phyloP scores from a whole-genome alignment of 2,888 invertebrate genomes.

The Drosophila subsilvestris region DNA sequence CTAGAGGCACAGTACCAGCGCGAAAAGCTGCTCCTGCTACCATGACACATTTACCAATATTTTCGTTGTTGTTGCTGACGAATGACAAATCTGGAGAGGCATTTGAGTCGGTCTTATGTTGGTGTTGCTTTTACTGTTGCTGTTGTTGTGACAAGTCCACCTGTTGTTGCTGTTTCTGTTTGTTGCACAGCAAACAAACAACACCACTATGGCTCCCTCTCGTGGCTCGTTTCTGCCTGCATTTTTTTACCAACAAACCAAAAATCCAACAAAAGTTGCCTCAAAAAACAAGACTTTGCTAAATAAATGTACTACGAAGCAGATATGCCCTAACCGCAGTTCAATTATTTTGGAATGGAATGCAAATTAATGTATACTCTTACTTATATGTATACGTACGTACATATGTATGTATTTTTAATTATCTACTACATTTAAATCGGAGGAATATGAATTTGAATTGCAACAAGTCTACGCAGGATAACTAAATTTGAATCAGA shows the following conservation, averaged over 20 bases:
- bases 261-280: slow-evolving; percentile 9
- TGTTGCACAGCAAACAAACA: slow-evolving; percentile 66
- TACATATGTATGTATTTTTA: no score
- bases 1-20: not conserved
- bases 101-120: slow-evolving; percentile 26
- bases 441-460: no score
- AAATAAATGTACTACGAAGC: not conserved
- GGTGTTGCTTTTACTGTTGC: slow-evolving; percentile 1
- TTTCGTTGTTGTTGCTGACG: slow-evolving; percentile 44
- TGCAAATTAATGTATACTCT: no score
- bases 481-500: no score
- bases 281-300: not conserved
- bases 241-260: slow-evolving; percentile 40
- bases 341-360: no score
- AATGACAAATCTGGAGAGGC: slow-evolving; percentile 68
- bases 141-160: slow-evolving; percentile 40
- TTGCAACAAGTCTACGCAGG: no score
- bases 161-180: slow-evolving; percentile 38
- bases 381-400: no score
- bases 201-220: slow-evolving; percentile 29
- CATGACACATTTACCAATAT: slow-evolving; percentile 76
- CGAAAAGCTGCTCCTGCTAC: slow-evolving; percentile 36
- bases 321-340: slow-evolving; percentile 3
- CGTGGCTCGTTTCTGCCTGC: slow-evolving; percentile 26
- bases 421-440: no score